Percentiles rank a stretch among this genome's conserved stretches.
phyloP scores from a whole-genome alignment of 2,113 vertebrate species.

The Speoplatyrhinus poulsoni region DNA sequence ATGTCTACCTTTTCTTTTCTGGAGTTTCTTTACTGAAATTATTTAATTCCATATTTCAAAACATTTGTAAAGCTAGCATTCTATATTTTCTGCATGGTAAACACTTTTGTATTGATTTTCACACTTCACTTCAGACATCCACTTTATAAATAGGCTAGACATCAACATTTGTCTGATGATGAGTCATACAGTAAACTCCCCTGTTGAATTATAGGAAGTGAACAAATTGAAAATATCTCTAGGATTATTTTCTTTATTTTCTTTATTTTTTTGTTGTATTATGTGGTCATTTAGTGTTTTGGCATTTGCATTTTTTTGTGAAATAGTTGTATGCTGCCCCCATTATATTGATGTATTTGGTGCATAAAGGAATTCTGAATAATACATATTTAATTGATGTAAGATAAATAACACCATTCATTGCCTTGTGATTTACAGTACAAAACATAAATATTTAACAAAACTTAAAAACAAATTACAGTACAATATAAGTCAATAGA shows the following conservation, averaged over 20 bases:
- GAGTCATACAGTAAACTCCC: constrained; percentile 34
- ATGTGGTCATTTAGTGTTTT: constrained; percentile 7
- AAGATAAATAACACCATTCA: too few species aligned
- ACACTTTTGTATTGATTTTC: not conserved
- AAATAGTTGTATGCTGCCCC: not conserved
- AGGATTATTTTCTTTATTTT: constrained; percentile 43
- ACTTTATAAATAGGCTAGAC: constrained; percentile 10
- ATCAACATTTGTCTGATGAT: constrained; percentile 15
- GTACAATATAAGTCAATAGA: too few species aligned
- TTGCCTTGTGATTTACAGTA: too few species aligned
- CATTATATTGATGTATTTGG: not conserved
- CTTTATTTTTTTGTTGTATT: constrained; percentile 4
- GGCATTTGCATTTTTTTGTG: not conserved
- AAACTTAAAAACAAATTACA: too few species aligned
- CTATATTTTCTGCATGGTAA: too few species aligned
- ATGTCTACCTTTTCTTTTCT: too few species aligned
- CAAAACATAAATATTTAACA: too few species aligned
- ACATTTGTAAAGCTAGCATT: too few species aligned
- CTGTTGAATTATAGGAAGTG: constrained; percentile 53
- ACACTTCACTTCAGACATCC: constrained; percentile 20
- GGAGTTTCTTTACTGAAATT: too few species aligned
- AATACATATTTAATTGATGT: too few species aligned
- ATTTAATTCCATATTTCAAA: too few species aligned
- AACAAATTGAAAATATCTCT: constrained; percentile 14
- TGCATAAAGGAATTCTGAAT: too few species aligned